phyloP scores from a whole-genome alignment of 2,888 invertebrate genomes.

The Beris morrisii region DNA sequence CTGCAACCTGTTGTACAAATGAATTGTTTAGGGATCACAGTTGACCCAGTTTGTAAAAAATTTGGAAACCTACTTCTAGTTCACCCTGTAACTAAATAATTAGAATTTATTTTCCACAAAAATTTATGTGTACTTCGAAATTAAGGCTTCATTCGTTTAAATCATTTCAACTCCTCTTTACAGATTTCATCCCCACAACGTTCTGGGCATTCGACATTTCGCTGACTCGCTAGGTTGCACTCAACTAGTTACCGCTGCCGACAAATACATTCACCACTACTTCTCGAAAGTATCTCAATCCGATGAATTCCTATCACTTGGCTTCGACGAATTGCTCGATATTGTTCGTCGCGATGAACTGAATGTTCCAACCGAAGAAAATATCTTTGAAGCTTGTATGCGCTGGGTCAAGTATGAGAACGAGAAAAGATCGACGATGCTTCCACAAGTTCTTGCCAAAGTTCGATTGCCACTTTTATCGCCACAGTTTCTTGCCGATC shows the following conservation, averaged over 20 bases:
- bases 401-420: slow-evolving; percentile 73
- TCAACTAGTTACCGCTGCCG: slow-evolving; percentile 70
- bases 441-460: slow-evolving; percentile 72
- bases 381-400: slow-evolving; percentile 83
- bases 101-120: too few species aligned
- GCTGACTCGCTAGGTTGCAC: slow-evolving; percentile 77
- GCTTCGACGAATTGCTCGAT: slow-evolving; percentile 65
- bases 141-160: too few species aligned
- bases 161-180: slow-evolving; percentile 30
- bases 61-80: too few species aligned
- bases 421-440: slow-evolving; percentile 60
- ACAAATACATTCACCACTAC: slow-evolving; percentile 77
- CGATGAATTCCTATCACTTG: slow-evolving; percentile 70
- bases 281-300: slow-evolving; percentile 75
- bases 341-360: slow-evolving; percentile 76
- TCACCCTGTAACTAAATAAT: too few species aligned
- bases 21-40: too few species aligned
- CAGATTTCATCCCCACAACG: slow-evolving; percentile 78
- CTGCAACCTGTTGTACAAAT: too few species aligned
- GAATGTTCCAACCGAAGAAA: slow-evolving; percentile 75
- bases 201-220: slow-evolving; percentile 76
- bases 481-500: slow-evolving; percentile 79
- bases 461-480: slow-evolving; percentile 79
- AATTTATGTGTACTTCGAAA: too few species aligned
- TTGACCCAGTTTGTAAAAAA: too few species aligned